phyloP scores from a whole-genome alignment of 1,140 invertebrate genomes.

The Diorhabda carinulata region DNA sequence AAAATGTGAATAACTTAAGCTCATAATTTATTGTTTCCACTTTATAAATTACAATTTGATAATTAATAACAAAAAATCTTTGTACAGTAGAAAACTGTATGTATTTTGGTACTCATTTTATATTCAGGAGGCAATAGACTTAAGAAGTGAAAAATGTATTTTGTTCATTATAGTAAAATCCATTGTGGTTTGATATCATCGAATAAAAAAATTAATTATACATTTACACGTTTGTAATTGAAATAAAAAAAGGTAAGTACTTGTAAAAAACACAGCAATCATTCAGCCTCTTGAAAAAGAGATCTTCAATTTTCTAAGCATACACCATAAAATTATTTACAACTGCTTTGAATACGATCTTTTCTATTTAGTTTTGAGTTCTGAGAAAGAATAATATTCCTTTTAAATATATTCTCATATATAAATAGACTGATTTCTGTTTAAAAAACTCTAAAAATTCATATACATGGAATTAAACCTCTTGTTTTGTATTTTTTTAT shows the following conservation, averaged over 20 bases:
- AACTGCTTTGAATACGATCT: constrained; percentile 8
- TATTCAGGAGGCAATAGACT: no score
- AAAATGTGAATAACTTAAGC: no score
- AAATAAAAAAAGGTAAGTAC: constrained; percentile 10
- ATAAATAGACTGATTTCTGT: constrained; percentile 13
- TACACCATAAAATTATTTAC: constrained; percentile 19
- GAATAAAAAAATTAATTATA: no score
- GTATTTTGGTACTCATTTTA: no score
- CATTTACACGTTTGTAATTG: constrained; percentile 13
- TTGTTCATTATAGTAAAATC: no score
- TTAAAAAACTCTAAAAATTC: constrained; percentile 21
- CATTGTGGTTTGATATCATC: no score
- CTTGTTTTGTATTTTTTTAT: constrained; percentile 11
- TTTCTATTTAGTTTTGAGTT: constrained; percentile 3
- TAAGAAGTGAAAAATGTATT: no score
- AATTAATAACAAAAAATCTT: no score
- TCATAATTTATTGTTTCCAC: no score
- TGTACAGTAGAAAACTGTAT: no score
- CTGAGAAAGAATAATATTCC: constrained; percentile 13
- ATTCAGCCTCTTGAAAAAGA: constrained; percentile 16
- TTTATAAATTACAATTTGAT: no score
- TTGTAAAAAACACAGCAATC: not conserved
- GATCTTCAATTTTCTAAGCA: constrained; percentile 9
- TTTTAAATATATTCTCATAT: constrained; percentile 10
- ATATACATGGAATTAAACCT: constrained; percentile 30